Base-by-base conservation (phyloP, 2,797 vertebrate genomes). In the Squalus acanthias region DNA sequence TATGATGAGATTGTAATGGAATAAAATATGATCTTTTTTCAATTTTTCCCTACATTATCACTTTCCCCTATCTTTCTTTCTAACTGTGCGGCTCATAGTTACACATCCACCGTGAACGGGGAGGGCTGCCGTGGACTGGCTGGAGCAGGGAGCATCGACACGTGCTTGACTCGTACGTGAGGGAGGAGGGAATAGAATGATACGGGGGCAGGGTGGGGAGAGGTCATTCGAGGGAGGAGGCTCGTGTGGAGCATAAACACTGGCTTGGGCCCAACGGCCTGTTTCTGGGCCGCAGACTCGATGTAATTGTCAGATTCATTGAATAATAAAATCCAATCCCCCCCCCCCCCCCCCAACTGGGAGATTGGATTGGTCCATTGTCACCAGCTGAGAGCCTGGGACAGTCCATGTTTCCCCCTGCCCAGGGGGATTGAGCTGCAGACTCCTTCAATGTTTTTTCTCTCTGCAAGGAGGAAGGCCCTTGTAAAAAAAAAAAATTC, bases 91-190 rank as follows among this genome's bases (percentile, higher is more conserved):
- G n/a, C n/a, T 82, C n/a, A 1, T 15, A 46, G 79, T 46, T 46
- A 82, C n/a, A 46, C n/a, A n/a, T 4, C n/a, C 13, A 0, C 2
- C 13, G 0, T 29, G 3, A 79, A 3, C n/a, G 4, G 0, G 17
- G 5, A 33, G 72, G 79, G 15, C 15, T n/a, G 0, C 8, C 17
- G 33, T 3, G n/a, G n/a, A 79, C 13, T 39, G 76, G 10, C 3
- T 82, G 39, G 46, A 46, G 15, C 79, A 82, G 79, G 46, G 13
- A 82, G n/a, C 79, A 82, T 63, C 6, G 60, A 63, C 60, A 7
- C 60, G 7, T 57, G n/a, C n/a, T 72, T 26, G 70, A 26, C 7
- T 3, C 4, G 0, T 26, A 33, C 12, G 2, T 15, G 65, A 67
- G 65, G 24, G 26, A 26, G 72, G 29, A 74, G 72, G 26, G 26